Conservation (phyloP, 1,140 invertebrate genomes). For the Telenomus remus region DNA sequence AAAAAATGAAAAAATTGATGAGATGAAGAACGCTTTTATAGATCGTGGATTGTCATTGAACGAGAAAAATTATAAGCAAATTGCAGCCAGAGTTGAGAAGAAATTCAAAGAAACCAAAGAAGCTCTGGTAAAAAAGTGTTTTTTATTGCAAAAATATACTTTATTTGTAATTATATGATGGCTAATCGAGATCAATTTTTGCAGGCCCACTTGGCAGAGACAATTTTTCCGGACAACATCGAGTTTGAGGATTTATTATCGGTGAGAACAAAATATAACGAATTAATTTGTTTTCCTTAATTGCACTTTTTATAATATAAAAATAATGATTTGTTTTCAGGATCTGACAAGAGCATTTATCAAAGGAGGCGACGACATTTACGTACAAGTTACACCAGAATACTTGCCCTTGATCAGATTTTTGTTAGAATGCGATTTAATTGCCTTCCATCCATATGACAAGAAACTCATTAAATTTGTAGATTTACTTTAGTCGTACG, state of each 20-base stretch:
- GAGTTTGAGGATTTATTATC: conserved; percentile 58
- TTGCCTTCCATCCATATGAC: conserved; percentile 65
- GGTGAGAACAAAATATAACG: conserved; percentile 57
- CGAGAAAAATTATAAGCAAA: conserved; percentile 49
- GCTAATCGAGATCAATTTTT: conserved; percentile 1
- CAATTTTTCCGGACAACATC: conserved; percentile 58
- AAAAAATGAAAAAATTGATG: conserved; percentile 55
- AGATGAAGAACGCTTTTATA: conserved; percentile 61
- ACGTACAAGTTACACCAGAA: conserved; percentile 57
- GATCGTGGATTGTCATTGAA: conserved; percentile 26
- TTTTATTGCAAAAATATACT: too few species aligned
- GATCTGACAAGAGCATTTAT: conserved; percentile 52
- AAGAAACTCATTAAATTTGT: conserved; percentile 63
- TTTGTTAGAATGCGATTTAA: conserved; percentile 63
- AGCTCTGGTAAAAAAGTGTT: conserved; percentile 61
- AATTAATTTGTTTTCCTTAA: conserved; percentile 6
- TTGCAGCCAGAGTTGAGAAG: conserved; percentile 15
- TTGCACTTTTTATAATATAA: too few species aligned
- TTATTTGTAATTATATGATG: too few species aligned
- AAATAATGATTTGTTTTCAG: conserved; percentile 47
- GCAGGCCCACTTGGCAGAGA: conserved; percentile 53
- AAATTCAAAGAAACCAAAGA: conserved; percentile 59
- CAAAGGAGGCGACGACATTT: conserved; percentile 69
- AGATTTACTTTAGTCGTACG: neutral
- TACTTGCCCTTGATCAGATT: conserved; percentile 52